A percentile compares a stretch with the other conserved stretches of the same genome.
Evolutionary conservation across 2,888 invertebrate genomes (phyloP).

Genomic region (Mesorhabditis belari): DNA sequence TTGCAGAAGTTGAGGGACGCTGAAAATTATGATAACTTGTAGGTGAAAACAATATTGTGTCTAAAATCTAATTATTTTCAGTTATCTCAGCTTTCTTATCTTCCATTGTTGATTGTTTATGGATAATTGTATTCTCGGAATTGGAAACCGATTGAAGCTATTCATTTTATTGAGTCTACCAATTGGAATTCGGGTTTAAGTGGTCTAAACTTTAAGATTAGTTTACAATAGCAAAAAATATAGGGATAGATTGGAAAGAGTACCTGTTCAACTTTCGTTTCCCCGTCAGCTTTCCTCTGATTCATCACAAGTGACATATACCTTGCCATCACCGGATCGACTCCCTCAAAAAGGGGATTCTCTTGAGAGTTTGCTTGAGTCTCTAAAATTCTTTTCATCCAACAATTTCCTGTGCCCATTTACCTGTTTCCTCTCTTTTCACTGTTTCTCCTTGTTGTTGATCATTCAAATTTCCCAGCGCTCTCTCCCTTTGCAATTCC

Average conservation of each 20-base stretch:
- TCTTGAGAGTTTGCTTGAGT: neutral
- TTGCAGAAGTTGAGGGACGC: too few species aligned
- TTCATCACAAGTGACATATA: constrained; percentile 29
- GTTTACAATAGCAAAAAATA: too few species aligned
- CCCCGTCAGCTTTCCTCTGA: constrained; percentile 4
- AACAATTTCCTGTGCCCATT: neutral
- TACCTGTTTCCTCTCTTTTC: neutral
- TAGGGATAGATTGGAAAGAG: too few species aligned
- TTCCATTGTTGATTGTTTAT: too few species aligned
- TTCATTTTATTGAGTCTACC: neutral
- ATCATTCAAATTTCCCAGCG: neutral
- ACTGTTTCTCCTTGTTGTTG: neutral
- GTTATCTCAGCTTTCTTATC: too few species aligned
- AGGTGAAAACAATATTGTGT: too few species aligned
- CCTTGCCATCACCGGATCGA: constrained; percentile 33
- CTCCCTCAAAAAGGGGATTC: constrained; percentile 5
- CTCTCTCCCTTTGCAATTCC: neutral
- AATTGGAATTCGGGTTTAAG: too few species aligned
- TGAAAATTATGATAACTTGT: too few species aligned
- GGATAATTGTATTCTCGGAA: neutral
- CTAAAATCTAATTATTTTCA: too few species aligned
- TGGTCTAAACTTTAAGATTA: too few species aligned
- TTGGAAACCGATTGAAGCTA: neutral
- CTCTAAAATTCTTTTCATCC: neutral
- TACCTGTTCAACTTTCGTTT: too few species aligned